phyloP scores from a whole-genome alignment of 2,113 vertebrate species.

The Indri indri region DNA sequence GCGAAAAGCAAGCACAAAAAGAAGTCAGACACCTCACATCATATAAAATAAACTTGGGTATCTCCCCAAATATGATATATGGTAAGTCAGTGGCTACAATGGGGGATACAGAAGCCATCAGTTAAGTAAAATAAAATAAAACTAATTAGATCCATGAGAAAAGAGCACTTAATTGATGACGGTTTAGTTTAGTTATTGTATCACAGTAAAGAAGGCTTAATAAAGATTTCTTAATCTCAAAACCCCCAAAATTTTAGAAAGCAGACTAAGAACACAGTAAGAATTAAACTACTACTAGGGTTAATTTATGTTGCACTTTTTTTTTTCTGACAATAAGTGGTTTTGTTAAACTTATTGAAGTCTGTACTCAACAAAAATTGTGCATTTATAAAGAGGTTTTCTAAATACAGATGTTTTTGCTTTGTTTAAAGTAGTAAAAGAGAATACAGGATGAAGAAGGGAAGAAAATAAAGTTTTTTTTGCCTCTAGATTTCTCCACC shows the following conservation, averaged over 20 bases:
- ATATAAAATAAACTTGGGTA: neutral
- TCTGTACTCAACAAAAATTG: neutral
- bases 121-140: neutral
- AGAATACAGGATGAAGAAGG: neutral
- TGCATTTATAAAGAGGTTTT: neutral
- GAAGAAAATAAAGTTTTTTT: neutral
- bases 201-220: neutral
- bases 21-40: too few relatives aligned
- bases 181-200: neutral
- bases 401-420: neutral
- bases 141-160: neutral
- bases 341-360: neutral
- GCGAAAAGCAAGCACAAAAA: neutral
- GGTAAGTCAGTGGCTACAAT: neutral
- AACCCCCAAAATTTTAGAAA: neutral
- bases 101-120: accelerated
- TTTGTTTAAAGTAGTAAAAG: neutral
- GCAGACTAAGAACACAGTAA: neutral
- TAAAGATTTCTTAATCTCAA: neutral
- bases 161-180: neutral
- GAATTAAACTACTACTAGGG: neutral
- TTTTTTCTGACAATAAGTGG: neutral
- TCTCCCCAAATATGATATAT: neutral
- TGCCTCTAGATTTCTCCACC: neutral
- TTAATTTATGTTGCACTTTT: neutral